Base-by-base conservation (phyloP, 30 jellyfish, hydroid and myxozoan species). In the Aurelia sp. region DNA sequence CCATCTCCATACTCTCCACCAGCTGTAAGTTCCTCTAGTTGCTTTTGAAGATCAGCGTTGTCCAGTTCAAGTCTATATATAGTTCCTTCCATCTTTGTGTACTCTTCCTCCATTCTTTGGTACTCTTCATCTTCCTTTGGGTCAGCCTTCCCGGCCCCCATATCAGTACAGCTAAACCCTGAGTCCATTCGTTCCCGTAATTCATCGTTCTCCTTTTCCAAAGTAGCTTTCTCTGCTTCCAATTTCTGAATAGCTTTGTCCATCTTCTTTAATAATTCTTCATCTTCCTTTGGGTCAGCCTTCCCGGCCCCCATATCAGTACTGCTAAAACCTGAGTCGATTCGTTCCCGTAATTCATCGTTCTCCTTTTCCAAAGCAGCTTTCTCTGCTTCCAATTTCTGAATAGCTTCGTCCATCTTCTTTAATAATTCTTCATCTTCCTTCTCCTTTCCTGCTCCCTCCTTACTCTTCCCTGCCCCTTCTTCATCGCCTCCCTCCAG, bases 1-100 rank as follows among this genome's bases (percentile, higher is more conserved):
- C 20, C 53, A 12, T 33, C 63, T 9, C 27, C 47, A 20, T 60
- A 21, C 16, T 18, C 66, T 10, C 33, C 74, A 3, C 58, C 71
- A 55, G 78, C 21, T 17, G 81, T 23, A 33, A 87, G 59, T 23
- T 89, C 89, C 21, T 37, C 30, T 22, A 60, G 13, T 53, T 85
- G 23, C 35, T 41, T 64, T 52, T 80, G 76, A n/a, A 86, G 64
- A 68, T 86, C 89, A 31, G 53, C 79, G n/a, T 52, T 59, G 35
- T 76, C 81, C 35, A 82, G 73, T 65, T 90, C 85, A 51, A 90
- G 83, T 79, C 70, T 31, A 64, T 59, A 76, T 17, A 59, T 71
- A 20, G 82, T 23, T 19, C 71, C 84, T 62, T 85, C 83, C 76
- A 85, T 13, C 74, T 18, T n/a, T 11, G 41, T 27, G 7, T 18